These are phyloP conservation scores for Anas platyrhynchos DNA, from an alignment of 2,113 vertebrate species.

Conservation along the genomic window DNA sequence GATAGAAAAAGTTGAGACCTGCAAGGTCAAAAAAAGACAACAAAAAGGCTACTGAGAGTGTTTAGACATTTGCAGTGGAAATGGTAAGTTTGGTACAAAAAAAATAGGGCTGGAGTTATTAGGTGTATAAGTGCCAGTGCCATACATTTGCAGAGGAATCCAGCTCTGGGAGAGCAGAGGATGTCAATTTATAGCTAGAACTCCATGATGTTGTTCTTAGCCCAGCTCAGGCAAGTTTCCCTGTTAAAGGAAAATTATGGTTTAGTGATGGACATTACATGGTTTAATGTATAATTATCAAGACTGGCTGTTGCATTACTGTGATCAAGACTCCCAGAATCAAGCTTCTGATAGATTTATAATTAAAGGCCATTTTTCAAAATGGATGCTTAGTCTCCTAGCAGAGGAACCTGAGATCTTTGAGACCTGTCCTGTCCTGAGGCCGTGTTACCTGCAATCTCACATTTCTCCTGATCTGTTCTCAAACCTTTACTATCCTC, in stretches of 20 bases:
- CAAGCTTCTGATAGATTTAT: background rate
- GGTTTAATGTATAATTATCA: background rate
- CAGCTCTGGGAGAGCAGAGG: background rate
- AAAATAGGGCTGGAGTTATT: background rate
- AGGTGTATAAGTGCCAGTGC: background rate
- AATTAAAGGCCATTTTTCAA: background rate
- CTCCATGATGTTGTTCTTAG: background rate
- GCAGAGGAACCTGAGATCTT: background rate
- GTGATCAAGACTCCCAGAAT: background rate
- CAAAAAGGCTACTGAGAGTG: background rate
- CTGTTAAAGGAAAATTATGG: background rate
- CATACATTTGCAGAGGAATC: constrained; percentile 23
- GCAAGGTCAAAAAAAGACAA: background rate
- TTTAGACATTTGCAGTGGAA: background rate
- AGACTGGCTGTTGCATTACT: background rate
- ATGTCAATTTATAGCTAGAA: background rate
- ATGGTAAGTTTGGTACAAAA: background rate
- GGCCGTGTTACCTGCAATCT: background rate
- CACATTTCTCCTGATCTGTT: background rate
- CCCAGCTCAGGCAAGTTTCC: background rate
- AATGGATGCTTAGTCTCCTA: background rate
- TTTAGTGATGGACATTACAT: background rate
- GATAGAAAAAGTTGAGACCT: background rate
- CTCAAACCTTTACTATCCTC: background rate
- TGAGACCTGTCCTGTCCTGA: background rate